Evolutionary conservation across 1,140 invertebrate genomes (phyloP).

Genomic region (Caenorhabditis briggsae): DNA sequence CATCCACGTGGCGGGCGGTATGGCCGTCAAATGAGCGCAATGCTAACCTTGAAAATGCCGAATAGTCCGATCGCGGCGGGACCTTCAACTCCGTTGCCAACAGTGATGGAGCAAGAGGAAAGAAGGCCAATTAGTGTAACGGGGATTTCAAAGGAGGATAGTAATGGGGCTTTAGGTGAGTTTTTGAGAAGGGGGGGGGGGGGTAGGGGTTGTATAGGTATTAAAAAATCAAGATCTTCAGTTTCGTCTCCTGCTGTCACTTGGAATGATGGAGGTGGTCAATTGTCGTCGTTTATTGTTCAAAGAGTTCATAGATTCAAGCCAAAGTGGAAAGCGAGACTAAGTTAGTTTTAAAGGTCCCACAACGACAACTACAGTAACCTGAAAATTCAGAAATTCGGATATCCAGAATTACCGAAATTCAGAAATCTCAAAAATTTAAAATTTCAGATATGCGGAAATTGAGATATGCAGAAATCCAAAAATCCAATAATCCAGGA

Average conservation of each 20-base stretch:
- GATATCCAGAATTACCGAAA: too few relatives aligned
- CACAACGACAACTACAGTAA: too few relatives aligned
- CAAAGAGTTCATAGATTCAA: slow-evolving; percentile 48
- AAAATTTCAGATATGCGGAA: too few relatives aligned
- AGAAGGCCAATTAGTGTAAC: not conserved
- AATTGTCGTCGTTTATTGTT: slow-evolving; percentile 48
- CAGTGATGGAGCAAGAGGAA: slow-evolving; percentile 11
- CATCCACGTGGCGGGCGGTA: slow-evolving; percentile 42
- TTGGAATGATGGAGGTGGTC: slow-evolving; percentile 22
- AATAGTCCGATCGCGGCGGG: slow-evolving; percentile 38
- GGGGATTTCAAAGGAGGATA: not conserved
- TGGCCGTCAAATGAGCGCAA: slow-evolving; percentile 33
- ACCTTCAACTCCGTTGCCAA: slow-evolving; percentile 10
- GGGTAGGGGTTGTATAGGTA: not conserved
- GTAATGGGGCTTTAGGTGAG: not conserved
- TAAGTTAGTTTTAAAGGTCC: not conserved
- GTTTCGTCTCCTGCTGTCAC: not conserved
- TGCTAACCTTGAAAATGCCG: slow-evolving; percentile 37
- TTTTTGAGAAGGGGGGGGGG: too few relatives aligned
- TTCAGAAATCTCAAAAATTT: too few relatives aligned
- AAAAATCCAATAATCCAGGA: too few relatives aligned
- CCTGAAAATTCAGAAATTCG: too few relatives aligned
- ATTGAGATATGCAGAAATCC: too few relatives aligned
- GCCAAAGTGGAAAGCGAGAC: slow-evolving; percentile 47
- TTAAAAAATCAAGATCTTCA: not conserved